Evolutionary conservation across 2,888 invertebrate genomes (phyloP).

Genomic region (Apotomis betuletana): DNA sequence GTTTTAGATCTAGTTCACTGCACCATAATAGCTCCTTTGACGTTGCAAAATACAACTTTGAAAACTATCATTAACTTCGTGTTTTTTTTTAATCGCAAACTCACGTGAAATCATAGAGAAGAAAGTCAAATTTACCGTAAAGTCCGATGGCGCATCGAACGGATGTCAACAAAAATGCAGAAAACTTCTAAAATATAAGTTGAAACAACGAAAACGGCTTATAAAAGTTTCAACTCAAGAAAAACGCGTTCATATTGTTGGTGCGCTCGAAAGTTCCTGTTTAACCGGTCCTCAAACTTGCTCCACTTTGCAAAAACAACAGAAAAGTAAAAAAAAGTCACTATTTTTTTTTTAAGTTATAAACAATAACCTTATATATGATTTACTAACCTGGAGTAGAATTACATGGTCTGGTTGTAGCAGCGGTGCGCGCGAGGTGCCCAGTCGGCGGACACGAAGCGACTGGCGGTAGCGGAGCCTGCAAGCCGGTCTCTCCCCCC

Average conservation of each 20-base stretch:
- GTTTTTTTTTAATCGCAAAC: too few species aligned
- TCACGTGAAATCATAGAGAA: too few species aligned
- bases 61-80: too few species aligned
- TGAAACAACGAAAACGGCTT: background rate
- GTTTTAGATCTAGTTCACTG: too few species aligned
- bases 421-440: background rate
- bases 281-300: constrained; percentile 26
- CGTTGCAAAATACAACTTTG: too few species aligned
- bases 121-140: too few species aligned
- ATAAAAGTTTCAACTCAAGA: constrained; percentile 17
- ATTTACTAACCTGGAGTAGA: constrained; percentile 5
- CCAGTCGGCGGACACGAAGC: background rate
- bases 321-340: background rate
- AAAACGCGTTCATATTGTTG: constrained; percentile 13
- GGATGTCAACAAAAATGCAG: background rate
- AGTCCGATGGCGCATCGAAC: background rate
- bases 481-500: background rate
- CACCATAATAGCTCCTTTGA: too few species aligned
- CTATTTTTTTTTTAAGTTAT: background rate
- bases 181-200: background rate
- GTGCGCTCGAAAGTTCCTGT: constrained; percentile 17
- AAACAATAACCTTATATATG: background rate
- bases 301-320: background rate
- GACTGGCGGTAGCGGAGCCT: background rate
- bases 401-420: constrained; percentile 7